Percentiles rank a stretch among this genome's conserved stretches.
These are phyloP conservation scores for Rhea americana DNA, from an alignment of 2,113 vertebrate species.

Conservation along the genomic window DNA sequence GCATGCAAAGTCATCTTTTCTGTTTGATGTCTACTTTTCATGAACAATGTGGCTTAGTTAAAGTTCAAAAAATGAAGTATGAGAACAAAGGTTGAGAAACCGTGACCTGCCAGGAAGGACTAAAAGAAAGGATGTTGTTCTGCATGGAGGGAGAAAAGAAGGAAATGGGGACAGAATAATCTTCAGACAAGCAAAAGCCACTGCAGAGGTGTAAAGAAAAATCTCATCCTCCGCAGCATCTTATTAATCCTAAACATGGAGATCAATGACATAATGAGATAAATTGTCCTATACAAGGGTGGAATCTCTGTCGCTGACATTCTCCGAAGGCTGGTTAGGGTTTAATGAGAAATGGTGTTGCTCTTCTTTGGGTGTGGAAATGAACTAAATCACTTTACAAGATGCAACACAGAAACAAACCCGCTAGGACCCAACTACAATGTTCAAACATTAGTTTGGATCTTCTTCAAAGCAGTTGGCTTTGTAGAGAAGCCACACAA, in stretches of 20 bases:
- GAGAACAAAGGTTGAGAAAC: not conserved
- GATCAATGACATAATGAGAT: no score
- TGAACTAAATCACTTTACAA: not conserved
- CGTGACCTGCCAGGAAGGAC: not conserved
- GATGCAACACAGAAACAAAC: not conserved
- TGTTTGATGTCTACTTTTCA: not conserved
- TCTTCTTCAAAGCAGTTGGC: not conserved
- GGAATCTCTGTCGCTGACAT: accelerated
- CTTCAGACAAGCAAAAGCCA: not conserved
- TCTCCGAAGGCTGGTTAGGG: not conserved
- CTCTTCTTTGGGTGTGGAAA: not conserved
- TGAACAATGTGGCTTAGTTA: not conserved
- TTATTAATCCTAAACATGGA: no score
- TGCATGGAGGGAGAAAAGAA: no score
- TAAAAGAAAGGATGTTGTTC: not conserved
- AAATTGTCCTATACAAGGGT: not conserved
- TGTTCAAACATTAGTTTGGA: not conserved
- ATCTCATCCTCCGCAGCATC: no score
- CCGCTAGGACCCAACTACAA: not conserved
- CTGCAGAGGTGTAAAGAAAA: no score
- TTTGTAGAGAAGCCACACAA: not conserved
- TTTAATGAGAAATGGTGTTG: not conserved
- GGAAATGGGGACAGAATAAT: not conserved
- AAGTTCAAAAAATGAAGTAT: not conserved
- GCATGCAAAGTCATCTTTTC: not conserved